Conservation (phyloP, 1,140 invertebrate genomes). For the Drosophila obscura region DNA sequence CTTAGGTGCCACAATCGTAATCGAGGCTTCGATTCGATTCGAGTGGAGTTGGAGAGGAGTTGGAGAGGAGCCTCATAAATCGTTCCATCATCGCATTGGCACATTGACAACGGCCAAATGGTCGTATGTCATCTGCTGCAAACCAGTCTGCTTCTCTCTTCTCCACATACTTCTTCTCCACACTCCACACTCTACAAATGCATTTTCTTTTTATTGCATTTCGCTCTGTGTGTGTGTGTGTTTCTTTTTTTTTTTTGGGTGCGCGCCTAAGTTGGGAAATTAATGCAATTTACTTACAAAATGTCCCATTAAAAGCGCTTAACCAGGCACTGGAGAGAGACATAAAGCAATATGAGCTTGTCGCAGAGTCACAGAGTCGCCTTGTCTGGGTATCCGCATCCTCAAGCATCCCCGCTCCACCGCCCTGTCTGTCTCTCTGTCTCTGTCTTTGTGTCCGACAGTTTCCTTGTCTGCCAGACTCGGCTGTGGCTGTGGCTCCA, state of each 20-base stretch:
- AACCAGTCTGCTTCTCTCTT: slow-evolving; percentile 2
- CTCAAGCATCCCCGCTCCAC: background rate
- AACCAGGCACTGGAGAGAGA: slow-evolving; percentile 26
- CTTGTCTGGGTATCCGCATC: slow-evolving; percentile 43
- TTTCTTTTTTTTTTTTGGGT: slow-evolving; percentile 3
- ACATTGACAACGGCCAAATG: slow-evolving; percentile 66
- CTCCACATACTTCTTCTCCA: too few species aligned
- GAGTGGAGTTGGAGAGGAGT: too few species aligned
- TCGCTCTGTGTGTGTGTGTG: background rate
- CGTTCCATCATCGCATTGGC: slow-evolving; percentile 70
- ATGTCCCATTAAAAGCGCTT: slow-evolving; percentile 74
- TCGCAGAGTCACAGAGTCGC: slow-evolving; percentile 49
- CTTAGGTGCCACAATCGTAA: slow-evolving; percentile 27
- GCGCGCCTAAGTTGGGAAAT: slow-evolving; percentile 59
- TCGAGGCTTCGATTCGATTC: slow-evolving; percentile 12
- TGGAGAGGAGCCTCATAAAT: slow-evolving; percentile 55
- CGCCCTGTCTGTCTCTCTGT: background rate
- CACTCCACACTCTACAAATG: background rate
- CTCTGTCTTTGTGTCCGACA: slow-evolving; percentile 1
- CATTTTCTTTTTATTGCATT: background rate
- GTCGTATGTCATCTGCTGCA: slow-evolving; percentile 33
- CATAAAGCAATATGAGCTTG: slow-evolving; percentile 70
- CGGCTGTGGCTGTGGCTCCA: slow-evolving; percentile 4
- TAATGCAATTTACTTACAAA: slow-evolving; percentile 79
- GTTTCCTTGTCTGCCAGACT: slow-evolving; percentile 12